A percentile compares a stretch with the other conserved stretches of the same genome.
Conservation (phyloP, 2,888 invertebrate species). For the Autographa gamma region DNA sequence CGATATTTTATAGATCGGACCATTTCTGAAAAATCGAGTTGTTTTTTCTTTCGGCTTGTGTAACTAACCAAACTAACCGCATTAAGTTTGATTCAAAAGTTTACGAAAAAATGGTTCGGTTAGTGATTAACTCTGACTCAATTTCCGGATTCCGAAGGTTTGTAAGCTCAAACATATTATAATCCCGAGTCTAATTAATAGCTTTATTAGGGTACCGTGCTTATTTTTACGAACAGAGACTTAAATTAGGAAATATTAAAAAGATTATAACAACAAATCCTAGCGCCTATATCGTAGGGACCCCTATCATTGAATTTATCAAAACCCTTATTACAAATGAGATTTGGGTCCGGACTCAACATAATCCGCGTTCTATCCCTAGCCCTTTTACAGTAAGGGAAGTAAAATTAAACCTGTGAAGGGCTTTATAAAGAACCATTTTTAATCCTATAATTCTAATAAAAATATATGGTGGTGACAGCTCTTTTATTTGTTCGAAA, state of each 20-base stretch:
- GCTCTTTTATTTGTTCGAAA: constrained; percentile 23
- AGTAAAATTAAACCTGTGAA: constrained; percentile 52
- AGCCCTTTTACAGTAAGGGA: constrained; percentile 52
- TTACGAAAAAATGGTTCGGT: constrained; percentile 8
- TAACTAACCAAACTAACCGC: neutral
- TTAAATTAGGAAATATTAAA: constrained; percentile 52
- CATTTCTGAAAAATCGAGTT: neutral
- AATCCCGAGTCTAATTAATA: constrained; percentile 49
- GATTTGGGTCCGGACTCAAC: constrained; percentile 53
- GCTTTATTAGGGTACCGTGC: constrained; percentile 43
- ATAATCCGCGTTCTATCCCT: constrained; percentile 51
- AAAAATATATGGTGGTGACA: constrained; percentile 43
- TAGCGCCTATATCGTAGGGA: constrained; percentile 37
- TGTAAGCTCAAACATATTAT: constrained; percentile 31
- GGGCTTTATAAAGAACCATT: constrained; percentile 51
- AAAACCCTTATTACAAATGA: constrained; percentile 61
- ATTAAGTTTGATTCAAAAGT: neutral
- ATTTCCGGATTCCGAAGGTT: constrained; percentile 38
- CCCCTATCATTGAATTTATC: constrained; percentile 60
- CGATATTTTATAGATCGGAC: constrained; percentile 16
- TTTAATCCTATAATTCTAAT: constrained; percentile 53
- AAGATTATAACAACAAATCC: constrained; percentile 52
- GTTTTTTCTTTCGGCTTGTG: neutral
- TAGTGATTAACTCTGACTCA: constrained; percentile 20
- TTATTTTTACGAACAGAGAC: constrained; percentile 39